phyloP scores from a whole-genome alignment of 1,140 invertebrate species.

The Ceratina japonica region DNA sequence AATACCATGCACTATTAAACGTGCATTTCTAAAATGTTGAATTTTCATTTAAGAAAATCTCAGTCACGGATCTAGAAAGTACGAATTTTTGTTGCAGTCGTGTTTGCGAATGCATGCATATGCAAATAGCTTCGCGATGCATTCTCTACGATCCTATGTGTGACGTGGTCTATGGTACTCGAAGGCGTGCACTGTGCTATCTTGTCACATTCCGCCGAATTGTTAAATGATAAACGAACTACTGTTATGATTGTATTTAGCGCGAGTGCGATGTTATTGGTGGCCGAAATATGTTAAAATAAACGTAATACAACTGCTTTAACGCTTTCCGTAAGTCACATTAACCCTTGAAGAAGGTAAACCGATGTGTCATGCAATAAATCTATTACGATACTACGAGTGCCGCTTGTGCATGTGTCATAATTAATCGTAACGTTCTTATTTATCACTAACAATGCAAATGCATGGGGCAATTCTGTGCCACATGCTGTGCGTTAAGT shows the following conservation, averaged over 20 bases:
- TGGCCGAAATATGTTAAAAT: background rate
- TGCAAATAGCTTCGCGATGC: background rate
- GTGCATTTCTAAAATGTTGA: background rate
- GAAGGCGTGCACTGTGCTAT: slow-evolving; percentile 22
- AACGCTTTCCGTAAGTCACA: background rate
- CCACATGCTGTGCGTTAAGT: background rate
- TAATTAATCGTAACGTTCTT: background rate
- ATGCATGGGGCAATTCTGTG: background rate
- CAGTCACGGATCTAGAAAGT: background rate
- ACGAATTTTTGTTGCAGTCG: background rate
- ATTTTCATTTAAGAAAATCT: background rate
- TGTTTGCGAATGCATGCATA: background rate
- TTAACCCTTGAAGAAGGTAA: slow-evolving; percentile 18
- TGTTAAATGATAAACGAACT: background rate
- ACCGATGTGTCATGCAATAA: background rate
- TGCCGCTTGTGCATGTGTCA: background rate
- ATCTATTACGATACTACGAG: background rate
- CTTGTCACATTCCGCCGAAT: background rate
- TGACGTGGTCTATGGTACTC: slow-evolving; percentile 13
- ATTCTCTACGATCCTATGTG: background rate
- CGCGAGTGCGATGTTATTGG: background rate
- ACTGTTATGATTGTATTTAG: background rate
- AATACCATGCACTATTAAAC: background rate
- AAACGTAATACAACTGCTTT: background rate
- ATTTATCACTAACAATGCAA: background rate